Evolutionary conservation across 2,888 invertebrate species (phyloP).

Genomic region (Andrena trimmerana): DNA sequence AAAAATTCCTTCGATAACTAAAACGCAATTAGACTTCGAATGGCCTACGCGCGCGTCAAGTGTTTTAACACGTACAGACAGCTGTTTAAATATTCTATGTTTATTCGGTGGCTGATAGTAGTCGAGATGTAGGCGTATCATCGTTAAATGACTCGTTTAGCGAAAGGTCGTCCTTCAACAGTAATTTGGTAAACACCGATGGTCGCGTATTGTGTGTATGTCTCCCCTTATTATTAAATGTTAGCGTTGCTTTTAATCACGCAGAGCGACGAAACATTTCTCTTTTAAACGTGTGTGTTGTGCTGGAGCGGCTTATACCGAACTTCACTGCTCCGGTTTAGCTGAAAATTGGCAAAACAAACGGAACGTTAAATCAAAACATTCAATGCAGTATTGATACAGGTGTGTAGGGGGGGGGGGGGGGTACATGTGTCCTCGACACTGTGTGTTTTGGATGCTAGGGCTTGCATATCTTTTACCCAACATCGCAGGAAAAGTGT

Average conservation of each 20-base stretch:
- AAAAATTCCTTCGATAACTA: slow-evolving; percentile 75
- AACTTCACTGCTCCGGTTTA: slow-evolving; percentile 83
- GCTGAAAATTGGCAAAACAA: slow-evolving; percentile 78
- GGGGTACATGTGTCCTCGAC: background rate
- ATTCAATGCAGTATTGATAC: slow-evolving; percentile 21
- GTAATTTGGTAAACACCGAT: slow-evolving; percentile 70
- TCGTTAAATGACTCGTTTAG: slow-evolving; percentile 42
- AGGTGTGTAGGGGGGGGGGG: background rate
- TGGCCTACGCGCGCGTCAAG: slow-evolving; percentile 65
- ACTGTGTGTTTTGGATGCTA: background rate
- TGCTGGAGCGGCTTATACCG: slow-evolving; percentile 75
- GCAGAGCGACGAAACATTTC: slow-evolving; percentile 84
- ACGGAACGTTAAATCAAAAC: slow-evolving; percentile 63
- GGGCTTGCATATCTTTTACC: background rate
- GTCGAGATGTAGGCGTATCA: slow-evolving; percentile 66
- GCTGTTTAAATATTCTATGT: slow-evolving; percentile 63
- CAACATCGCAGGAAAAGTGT: background rate
- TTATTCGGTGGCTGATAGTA: slow-evolving; percentile 46
- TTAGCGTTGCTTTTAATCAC: slow-evolving; percentile 82
- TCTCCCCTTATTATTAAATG: slow-evolving; percentile 73
- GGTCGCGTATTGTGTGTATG: slow-evolving; percentile 57
- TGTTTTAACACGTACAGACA: slow-evolving; percentile 65
- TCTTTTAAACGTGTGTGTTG: slow-evolving; percentile 70
- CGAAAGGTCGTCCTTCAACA: slow-evolving; percentile 66
- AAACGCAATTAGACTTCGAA: slow-evolving; percentile 67